Conservation (phyloP, 2,888 invertebrate genomes). For the Stenotaenia linearis region DNA sequence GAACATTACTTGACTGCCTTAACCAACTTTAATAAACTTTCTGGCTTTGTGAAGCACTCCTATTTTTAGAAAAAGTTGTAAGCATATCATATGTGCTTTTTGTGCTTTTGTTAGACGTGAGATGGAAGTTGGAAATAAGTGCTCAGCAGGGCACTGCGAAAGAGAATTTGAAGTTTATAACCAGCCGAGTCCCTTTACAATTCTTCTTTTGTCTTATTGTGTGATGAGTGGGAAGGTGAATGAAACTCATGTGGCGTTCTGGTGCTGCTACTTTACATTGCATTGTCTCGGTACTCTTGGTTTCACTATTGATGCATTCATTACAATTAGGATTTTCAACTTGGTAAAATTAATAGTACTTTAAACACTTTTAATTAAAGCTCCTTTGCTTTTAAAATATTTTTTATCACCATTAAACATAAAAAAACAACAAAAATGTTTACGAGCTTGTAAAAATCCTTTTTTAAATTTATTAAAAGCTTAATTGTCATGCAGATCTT, state of each 20-base stretch:
- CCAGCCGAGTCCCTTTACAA: neutral
- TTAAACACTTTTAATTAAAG: too few relatives aligned
- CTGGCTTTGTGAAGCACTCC: neutral
- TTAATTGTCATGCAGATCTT: neutral
- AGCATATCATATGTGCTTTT: neutral
- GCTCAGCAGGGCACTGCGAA: neutral
- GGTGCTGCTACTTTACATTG: neutral
- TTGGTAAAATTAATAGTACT: too few relatives aligned
- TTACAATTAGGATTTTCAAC: too few relatives aligned
- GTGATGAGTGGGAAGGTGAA: neutral
- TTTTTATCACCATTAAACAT: too few relatives aligned
- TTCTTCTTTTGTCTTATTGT: neutral
- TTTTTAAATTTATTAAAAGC: neutral
- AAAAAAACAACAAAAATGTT: neutral
- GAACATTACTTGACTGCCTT: neutral
- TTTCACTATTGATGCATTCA: neutral
- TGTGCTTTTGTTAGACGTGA: neutral
- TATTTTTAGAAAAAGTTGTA: constrained; percentile 10
- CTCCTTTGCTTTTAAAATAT: too few relatives aligned
- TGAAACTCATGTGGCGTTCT: neutral
- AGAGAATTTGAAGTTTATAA: constrained; percentile 23
- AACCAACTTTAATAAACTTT: constrained; percentile 3
- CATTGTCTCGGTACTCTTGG: neutral
- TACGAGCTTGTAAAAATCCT: neutral
- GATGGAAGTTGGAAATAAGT: constrained; percentile 4